phyloP scores from a whole-genome alignment of 2,888 invertebrate genomes.

The Acronicta leporina region DNA sequence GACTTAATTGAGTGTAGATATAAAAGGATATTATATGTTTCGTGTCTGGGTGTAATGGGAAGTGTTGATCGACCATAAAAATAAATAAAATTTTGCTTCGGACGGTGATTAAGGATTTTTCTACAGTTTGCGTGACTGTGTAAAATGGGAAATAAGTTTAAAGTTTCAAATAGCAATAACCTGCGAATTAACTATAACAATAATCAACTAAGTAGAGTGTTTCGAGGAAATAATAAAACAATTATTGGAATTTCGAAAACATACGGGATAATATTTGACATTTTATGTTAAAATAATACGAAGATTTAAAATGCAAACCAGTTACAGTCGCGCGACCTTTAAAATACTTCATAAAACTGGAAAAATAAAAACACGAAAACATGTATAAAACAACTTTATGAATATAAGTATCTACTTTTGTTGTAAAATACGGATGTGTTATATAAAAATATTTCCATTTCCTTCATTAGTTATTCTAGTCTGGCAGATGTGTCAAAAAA shows the following conservation, averaged over 20 bases:
- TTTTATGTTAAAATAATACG: no score
- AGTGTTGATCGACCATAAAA: slow-evolving; percentile 19
- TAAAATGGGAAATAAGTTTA: slow-evolving; percentile 10
- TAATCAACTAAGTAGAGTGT: no score
- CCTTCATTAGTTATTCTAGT: background rate
- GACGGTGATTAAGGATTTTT: slow-evolving; percentile 3
- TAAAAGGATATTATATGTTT: slow-evolving; percentile 29
- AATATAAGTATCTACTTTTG: no score
- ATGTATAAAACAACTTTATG: slow-evolving; percentile 1
- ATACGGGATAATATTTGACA: no score
- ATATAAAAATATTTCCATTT: background rate
- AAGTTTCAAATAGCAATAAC: background rate
- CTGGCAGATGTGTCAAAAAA: background rate
- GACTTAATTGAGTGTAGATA: slow-evolving; percentile 39
- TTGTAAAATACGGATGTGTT: slow-evolving; percentile 9
- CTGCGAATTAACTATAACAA: background rate
- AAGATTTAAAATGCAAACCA: background rate
- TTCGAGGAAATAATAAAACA: no score
- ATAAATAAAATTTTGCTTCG: slow-evolving; percentile 33
- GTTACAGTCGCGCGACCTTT: background rate
- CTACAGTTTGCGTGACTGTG: slow-evolving; percentile 7
- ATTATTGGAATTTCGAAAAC: no score
- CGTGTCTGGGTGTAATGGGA: slow-evolving; percentile 32
- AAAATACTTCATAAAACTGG: slow-evolving; percentile 2
- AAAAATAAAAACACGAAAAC: slow-evolving; percentile 5